Evolutionary conservation across 2,797 vertebrate genomes (phyloP).

Genomic region (Mormyrops attenuatus): DNA sequence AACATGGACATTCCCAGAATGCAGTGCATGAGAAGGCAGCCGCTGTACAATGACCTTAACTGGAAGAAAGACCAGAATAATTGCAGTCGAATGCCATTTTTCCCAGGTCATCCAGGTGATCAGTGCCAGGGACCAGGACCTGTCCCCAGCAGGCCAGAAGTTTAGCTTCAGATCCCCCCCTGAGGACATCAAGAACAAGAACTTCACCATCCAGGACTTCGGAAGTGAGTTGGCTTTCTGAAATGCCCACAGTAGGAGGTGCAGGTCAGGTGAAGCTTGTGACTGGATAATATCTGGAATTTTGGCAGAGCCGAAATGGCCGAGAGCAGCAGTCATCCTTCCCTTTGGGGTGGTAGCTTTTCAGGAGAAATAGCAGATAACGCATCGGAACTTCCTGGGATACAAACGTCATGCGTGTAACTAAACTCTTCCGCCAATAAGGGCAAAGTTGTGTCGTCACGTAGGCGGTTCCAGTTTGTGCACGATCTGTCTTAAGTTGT

Average conservation of each 20-base stretch:
- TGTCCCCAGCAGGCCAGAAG: conserved; percentile 78
- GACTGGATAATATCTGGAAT: background rate
- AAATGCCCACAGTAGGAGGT: background rate
- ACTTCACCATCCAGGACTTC: conserved; percentile 93
- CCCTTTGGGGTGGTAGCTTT: background rate
- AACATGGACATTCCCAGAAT: background rate
- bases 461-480: no score
- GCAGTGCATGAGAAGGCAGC: background rate
- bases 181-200: conserved; percentile 78
- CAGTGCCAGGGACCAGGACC: conserved; percentile 81
- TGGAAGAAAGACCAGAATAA: background rate
- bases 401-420: no score
- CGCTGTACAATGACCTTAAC: background rate
- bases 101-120: conserved; percentile 85
- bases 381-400: no score
- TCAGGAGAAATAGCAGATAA: no score
- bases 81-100: conserved; percentile 11
- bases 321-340: background rate
- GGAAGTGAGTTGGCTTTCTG: conserved; percentile 72
- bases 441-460: no score
- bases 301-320: background rate
- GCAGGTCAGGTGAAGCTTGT: background rate
- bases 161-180: conserved; percentile 83
- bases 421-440: no score
- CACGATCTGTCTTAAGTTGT: no score